These are phyloP conservation scores for Zosterops borbonicus DNA, from an alignment of 2,113 vertebrate genomes.

Conservation along the genomic window DNA sequence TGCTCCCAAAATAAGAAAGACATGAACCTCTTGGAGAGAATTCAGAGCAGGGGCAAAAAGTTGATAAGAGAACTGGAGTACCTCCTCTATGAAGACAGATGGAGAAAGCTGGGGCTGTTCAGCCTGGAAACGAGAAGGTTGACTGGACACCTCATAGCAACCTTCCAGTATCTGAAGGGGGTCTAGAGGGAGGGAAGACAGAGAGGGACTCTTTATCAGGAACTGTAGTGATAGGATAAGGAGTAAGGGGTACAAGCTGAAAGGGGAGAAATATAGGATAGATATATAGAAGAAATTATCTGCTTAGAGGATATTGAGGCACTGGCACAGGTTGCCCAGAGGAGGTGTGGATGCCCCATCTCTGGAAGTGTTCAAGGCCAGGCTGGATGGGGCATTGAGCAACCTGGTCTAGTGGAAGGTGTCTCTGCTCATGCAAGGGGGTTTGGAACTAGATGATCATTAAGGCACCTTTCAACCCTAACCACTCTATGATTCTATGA, in stretches of 20 bases:
- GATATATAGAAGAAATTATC: not conserved
- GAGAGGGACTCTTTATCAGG: not conserved
- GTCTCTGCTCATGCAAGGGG: not conserved
- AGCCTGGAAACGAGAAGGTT: not conserved
- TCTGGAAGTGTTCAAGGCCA: not conserved
- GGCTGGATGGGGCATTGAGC: not conserved
- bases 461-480: not conserved
- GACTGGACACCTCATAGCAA: not conserved
- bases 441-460: not conserved
- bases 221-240: not conserved
- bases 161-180: not conserved
- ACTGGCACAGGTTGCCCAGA: not conserved
- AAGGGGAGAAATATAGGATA: not conserved
- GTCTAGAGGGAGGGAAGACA: not conserved
- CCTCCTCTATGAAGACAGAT: not conserved
- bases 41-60: not conserved
- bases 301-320: not conserved
- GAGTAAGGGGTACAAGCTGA: not conserved
- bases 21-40: not conserved
- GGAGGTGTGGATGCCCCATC: not conserved
- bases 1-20: not conserved
- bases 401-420: not conserved
- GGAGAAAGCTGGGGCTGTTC: not conserved
- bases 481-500: not conserved
- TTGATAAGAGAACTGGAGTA: not conserved